Conservation (phyloP, 2,797 vertebrate genomes). For the Semotilus atromaculatus region DNA sequence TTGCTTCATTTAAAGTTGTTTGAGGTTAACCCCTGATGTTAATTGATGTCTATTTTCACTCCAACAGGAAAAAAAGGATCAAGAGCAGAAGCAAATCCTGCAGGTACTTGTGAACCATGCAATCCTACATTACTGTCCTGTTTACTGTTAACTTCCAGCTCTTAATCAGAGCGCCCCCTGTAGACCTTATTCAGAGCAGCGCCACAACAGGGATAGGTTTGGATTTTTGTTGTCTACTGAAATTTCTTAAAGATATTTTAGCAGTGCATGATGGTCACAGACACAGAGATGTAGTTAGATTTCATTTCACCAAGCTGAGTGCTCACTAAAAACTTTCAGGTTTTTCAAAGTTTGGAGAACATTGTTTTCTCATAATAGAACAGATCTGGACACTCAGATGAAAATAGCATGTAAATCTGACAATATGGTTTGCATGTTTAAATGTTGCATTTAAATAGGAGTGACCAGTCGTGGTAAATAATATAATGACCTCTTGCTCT, state of each 20-base stretch:
- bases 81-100: conserved; percentile 32
- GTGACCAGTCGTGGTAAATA: conserved; percentile 1
- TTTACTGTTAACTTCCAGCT: background rate
- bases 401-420: conserved; percentile 14
- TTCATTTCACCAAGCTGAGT: background rate
- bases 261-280: too few species aligned
- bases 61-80: conserved; percentile 70
- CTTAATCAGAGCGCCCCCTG: background rate
- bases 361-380: conserved; percentile 1
- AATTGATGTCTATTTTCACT: background rate
- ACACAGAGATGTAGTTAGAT: background rate
- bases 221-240: background rate
- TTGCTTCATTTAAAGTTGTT: background rate
- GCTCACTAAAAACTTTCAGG: background rate
- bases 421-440: conserved; percentile 13
- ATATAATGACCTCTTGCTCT: conserved; percentile 16
- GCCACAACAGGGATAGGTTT: background rate
- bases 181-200: background rate
- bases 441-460: conserved; percentile 33
- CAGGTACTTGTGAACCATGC: conserved; percentile 61
- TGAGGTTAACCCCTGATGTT: background rate
- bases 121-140: background rate
- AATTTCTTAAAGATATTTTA: background rate
- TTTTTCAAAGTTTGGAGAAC: background rate
- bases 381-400: background rate